Percentiles rank a stretch among this genome's conserved stretches.
Conservation (phyloP, 2,888 invertebrate genomes). For the Gibbula magus region DNA sequence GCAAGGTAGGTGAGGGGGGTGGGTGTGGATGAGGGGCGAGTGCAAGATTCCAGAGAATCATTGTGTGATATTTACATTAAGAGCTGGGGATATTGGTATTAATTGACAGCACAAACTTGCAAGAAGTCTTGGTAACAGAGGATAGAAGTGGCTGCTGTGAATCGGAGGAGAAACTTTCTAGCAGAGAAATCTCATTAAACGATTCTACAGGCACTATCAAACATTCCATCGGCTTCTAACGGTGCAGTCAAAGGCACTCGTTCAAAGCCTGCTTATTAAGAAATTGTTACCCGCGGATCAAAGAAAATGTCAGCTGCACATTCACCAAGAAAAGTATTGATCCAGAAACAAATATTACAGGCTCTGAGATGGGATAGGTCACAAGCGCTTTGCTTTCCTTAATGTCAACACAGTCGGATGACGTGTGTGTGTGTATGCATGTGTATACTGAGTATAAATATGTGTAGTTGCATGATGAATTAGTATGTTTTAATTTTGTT, state of each 20-base stretch:
- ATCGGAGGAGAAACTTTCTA: too few relatives aligned
- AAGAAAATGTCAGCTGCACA: background rate
- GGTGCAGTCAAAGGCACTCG: background rate
- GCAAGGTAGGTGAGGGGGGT: too few relatives aligned
- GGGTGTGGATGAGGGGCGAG: too few relatives aligned
- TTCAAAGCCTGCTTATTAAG: background rate
- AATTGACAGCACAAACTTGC: too few relatives aligned
- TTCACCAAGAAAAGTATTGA: constrained; percentile 1
- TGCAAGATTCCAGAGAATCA: too few relatives aligned
- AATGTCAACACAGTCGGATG: background rate
- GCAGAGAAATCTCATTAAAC: background rate
- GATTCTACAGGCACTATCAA: background rate
- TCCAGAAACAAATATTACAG: background rate
- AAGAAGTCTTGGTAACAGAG: too few relatives aligned
- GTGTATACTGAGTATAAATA: background rate
- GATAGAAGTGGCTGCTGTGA: too few relatives aligned
- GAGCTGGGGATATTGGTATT: too few relatives aligned
- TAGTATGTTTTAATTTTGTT: too few relatives aligned
- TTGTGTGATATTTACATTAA: too few relatives aligned
- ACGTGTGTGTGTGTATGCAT: background rate
- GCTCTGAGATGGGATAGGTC: background rate
- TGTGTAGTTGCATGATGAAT: too few relatives aligned
- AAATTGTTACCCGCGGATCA: background rate
- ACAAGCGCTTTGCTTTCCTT: background rate
- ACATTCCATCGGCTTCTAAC: background rate